Percentiles rank a stretch among this genome's conserved stretches.
These are phyloP conservation scores for Xanthia togata DNA, from an alignment of 2,888 invertebrate species.

Conservation along the genomic window DNA sequence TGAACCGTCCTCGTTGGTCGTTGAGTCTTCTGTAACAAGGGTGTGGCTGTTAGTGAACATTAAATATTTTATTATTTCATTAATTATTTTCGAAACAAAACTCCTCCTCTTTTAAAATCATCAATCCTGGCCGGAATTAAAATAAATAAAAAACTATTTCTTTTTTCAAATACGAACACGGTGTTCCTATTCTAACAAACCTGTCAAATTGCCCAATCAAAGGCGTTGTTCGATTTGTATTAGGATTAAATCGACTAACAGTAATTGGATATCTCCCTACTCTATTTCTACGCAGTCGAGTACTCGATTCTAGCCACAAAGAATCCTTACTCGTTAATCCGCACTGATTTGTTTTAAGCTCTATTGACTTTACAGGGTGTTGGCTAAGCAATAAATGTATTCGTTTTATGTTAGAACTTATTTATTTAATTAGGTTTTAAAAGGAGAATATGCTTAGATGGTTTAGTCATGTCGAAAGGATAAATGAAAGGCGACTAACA, in stretches of 20 bases:
- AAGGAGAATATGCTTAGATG: not conserved
- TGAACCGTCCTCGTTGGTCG: constrained; percentile 92
- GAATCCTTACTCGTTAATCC: constrained; percentile 70
- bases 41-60: constrained; percentile 26
- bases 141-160: not conserved
- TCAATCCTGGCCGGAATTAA: not conserved
- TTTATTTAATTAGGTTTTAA: constrained; percentile 28
- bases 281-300: constrained; percentile 44
- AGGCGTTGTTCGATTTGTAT: constrained; percentile 69
- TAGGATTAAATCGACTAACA: constrained; percentile 62
- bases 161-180: constrained; percentile 21
- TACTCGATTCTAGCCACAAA: constrained; percentile 56
- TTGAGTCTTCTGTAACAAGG: constrained; percentile 93
- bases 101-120: not conserved
- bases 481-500: not conserved
- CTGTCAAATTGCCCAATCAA: constrained; percentile 71
- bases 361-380: constrained; percentile 67
- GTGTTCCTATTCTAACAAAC: constrained; percentile 43
- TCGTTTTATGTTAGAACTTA: constrained; percentile 32
- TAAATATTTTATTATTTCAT: not conserved
- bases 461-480: not conserved
- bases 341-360: constrained; percentile 70
- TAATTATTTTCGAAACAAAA: constrained; percentile 5
- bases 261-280: constrained; percentile 66
- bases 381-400: constrained; percentile 58